Evolutionary conservation across 2,797 vertebrate genomes (phyloP).

Genomic region (Varecia variegata): DNA sequence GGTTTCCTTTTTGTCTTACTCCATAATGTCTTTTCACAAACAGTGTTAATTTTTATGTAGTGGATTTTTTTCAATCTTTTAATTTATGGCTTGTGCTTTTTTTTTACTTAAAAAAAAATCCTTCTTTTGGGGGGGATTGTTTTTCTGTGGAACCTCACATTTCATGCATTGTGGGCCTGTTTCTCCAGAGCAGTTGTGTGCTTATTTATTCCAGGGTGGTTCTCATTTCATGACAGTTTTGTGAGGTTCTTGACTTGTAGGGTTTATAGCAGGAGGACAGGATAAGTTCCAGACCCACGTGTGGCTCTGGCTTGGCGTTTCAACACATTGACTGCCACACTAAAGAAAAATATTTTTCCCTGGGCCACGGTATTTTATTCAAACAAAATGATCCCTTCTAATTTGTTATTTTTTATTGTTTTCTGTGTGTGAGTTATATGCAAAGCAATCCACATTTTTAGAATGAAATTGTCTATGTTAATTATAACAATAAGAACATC

Average conservation of each 20-base stretch:
- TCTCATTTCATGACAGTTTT: not conserved
- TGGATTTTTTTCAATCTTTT: not conserved
- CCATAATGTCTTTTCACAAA: not conserved
- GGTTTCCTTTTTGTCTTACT: not conserved
- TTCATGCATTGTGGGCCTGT: not conserved
- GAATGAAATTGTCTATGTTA: too few species aligned
- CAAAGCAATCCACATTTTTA: too few species aligned
- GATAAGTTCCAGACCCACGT: not conserved
- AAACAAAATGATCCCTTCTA: too few species aligned
- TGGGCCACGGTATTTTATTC: too few species aligned
- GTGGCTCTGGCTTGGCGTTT: not conserved
- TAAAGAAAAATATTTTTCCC: too few species aligned
- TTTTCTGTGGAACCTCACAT: not conserved
- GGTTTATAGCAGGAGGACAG: not conserved
- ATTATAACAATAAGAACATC: too few species aligned
- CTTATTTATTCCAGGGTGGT: not conserved
- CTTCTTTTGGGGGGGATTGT: not conserved
- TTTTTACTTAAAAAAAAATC: not conserved
- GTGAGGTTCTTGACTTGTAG: not conserved
- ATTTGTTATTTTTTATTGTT: too few species aligned
- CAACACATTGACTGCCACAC: not conserved
- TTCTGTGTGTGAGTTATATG: too few species aligned
- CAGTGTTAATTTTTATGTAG: not conserved
- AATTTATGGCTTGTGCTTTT: not conserved
- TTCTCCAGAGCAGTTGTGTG: not conserved